These are phyloP conservation scores for Urophycis tenuis DNA, from an alignment of 2,797 vertebrate genomes.

Conservation along the genomic window DNA sequence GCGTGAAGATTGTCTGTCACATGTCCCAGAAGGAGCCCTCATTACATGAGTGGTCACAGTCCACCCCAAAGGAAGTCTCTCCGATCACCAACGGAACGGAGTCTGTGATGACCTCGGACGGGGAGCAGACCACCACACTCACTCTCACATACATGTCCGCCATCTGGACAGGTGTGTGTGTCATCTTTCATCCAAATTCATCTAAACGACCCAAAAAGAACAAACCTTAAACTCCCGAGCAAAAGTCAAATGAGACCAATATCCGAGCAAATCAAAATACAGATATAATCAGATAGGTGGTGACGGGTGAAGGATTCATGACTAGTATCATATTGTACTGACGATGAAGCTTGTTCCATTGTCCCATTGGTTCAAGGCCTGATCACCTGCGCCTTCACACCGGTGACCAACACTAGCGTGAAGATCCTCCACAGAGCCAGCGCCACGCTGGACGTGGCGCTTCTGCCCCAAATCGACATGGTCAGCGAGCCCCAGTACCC, in stretches of 20 bases:
- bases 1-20: accelerated
- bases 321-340: background rate
- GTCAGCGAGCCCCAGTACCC: constrained; percentile 36
- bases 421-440: constrained; percentile 45
- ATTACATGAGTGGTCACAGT: constrained; percentile 19
- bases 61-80: accelerated
- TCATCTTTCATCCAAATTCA: background rate
- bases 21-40: accelerated
- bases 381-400: constrained; percentile 43
- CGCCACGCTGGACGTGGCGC: constrained; percentile 41
- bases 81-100: constrained; percentile 40
- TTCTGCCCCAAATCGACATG: constrained; percentile 43
- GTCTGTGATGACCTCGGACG: accelerated
- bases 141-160: accelerated
- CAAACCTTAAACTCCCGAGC: background rate
- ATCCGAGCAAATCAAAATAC: background rate
- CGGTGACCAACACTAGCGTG: accelerated
- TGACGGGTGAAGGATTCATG: no score
- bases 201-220: background rate
- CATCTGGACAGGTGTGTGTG: constrained; percentile 56
- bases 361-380: constrained; percentile 43
- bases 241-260: background rate
- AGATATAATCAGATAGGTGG: background rate
- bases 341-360: background rate
- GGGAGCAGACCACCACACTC: accelerated